These are phyloP conservation scores for Noctua comes DNA, from an alignment of 2,888 invertebrate species.

Conservation along the genomic window DNA sequence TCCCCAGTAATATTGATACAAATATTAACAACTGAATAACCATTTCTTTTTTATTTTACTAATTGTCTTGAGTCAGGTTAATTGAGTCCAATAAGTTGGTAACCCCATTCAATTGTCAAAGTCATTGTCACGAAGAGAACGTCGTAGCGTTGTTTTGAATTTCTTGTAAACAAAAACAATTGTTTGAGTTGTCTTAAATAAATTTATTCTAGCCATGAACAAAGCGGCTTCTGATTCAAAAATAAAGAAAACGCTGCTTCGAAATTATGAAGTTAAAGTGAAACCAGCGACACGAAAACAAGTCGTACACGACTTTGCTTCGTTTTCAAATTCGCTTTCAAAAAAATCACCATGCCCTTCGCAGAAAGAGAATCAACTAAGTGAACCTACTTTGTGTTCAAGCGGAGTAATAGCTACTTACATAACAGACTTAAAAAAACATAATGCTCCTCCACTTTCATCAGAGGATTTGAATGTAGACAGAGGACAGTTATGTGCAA, in stretches of 20 bases:
- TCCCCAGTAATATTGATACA: background rate
- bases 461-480: slow-evolving; percentile 75
- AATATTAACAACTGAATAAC: background rate
- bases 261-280: slow-evolving; percentile 80
- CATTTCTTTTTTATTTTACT: too few relatives aligned
- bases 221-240: slow-evolving; percentile 79
- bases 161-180: slow-evolving; percentile 53
- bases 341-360: slow-evolving; percentile 58
- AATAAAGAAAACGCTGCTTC: slow-evolving; percentile 84
- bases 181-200: background rate
- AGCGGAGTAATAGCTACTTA: slow-evolving; percentile 83
- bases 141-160: slow-evolving; percentile 57
- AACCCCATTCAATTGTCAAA: slow-evolving; percentile 26
- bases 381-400: slow-evolving; percentile 82
- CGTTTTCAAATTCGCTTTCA: slow-evolving; percentile 63
- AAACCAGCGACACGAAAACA: slow-evolving; percentile 67
- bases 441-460: slow-evolving; percentile 67
- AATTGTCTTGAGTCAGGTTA: background rate
- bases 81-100: slow-evolving; percentile 3
- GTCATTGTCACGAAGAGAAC: slow-evolving; percentile 32
- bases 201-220: slow-evolving; percentile 71
- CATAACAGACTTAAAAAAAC: slow-evolving; percentile 77
- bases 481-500: slow-evolving; percentile 72
- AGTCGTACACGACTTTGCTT: slow-evolving; percentile 74
- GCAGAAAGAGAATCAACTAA: slow-evolving; percentile 74